Conservation (phyloP, 2,797 vertebrate species). For the Buceros bicornis region DNA sequence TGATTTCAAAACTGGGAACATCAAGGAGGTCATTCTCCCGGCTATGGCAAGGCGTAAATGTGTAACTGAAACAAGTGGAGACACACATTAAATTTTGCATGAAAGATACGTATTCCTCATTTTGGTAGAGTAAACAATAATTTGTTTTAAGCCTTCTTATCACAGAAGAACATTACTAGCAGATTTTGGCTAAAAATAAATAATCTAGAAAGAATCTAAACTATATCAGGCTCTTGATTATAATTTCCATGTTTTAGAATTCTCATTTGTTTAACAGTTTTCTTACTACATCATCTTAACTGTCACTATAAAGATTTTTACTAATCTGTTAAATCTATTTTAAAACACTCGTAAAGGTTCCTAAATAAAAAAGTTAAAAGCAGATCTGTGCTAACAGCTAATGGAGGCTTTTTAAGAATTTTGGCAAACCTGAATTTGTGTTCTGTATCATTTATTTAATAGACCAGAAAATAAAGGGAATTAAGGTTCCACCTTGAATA, state of each 20-base stretch:
- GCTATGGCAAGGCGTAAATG: background rate
- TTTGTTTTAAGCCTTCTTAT: background rate
- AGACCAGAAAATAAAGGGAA: background rate
- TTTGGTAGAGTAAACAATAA: background rate
- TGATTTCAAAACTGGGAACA: background rate
- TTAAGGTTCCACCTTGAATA: background rate
- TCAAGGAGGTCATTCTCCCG: background rate
- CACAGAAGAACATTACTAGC: background rate
- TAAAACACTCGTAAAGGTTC: background rate
- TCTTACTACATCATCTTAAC: background rate
- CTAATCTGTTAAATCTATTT: background rate
- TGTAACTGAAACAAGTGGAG: background rate
- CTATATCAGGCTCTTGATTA: background rate
- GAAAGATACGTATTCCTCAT: background rate
- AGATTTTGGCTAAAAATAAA: background rate
- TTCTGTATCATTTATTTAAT: background rate
- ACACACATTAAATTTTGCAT: background rate
- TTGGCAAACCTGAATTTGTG: background rate
- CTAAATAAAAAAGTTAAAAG: background rate
- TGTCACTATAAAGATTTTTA: background rate
- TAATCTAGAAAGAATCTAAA: background rate
- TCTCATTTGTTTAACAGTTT: background rate
- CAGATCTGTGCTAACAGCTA: background rate
- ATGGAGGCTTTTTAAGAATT: background rate
- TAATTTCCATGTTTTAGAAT: background rate